Conservation (phyloP, 2,888 invertebrate genomes). For the Protonemura montana region DNA sequence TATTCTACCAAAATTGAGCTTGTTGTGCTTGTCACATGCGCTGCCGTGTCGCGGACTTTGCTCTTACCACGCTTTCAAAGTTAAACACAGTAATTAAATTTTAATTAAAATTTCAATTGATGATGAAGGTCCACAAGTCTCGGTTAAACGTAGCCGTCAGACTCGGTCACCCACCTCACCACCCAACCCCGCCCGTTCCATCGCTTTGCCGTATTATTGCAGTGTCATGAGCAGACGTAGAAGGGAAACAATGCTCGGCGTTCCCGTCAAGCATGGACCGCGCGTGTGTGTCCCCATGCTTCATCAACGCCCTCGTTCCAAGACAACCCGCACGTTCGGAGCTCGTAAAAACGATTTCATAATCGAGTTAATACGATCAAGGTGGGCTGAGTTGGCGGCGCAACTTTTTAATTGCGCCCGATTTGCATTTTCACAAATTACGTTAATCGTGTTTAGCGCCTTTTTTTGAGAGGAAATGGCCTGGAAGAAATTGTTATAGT, state of each 20-base stretch:
- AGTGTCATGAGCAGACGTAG: constrained; percentile 14
- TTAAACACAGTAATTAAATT: constrained; percentile 15
- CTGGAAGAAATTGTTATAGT: not conserved
- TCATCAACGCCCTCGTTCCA: not conserved
- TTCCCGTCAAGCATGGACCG: not conserved
- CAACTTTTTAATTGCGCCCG: not conserved
- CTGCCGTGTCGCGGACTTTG: not conserved
- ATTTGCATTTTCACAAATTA: not conserved
- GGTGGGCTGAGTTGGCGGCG: not conserved
- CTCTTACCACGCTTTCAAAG: not conserved
- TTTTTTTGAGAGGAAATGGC: not conserved
- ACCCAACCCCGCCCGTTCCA: not conserved
- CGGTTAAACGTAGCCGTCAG: not conserved
- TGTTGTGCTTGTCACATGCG: not conserved
- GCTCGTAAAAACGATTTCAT: not conserved
- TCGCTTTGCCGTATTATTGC: not conserved
- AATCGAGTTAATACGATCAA: constrained; percentile 7
- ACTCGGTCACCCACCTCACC: not conserved
- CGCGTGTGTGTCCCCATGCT: not conserved
- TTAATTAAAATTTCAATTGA: constrained; percentile 36
- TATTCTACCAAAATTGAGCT: not conserved
- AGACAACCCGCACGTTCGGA: not conserved
- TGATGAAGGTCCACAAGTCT: constrained; percentile 19
- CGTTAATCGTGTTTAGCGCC: not conserved
- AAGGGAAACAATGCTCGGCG: not conserved